Percentiles rank a stretch among this genome's conserved stretches.
These are phyloP conservation scores for Achroia grisella DNA, from an alignment of 1,140 invertebrate genomes.

Conservation along the genomic window DNA sequence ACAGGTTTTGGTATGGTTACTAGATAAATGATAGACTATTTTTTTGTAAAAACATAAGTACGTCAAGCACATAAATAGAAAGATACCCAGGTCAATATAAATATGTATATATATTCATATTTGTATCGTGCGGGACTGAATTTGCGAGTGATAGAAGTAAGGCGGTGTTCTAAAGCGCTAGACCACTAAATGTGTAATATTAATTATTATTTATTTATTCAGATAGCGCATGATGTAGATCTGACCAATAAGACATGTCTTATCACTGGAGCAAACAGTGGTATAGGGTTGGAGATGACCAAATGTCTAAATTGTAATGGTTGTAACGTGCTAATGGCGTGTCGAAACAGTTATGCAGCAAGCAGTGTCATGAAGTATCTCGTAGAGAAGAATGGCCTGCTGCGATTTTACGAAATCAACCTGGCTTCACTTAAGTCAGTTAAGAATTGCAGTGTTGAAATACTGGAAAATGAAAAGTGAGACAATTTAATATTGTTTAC, in stretches of 20 bases:
- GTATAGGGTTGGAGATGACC: conserved; percentile 95
- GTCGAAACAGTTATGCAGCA: conserved; percentile 50
- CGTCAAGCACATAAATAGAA: too few species aligned
- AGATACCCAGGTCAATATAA: background rate
- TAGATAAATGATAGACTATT: too few species aligned
- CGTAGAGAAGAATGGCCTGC: conserved; percentile 25
- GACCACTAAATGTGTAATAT: too few species aligned
- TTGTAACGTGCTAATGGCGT: conserved; percentile 76
- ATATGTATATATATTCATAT: background rate
- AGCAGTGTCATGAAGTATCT: conserved; percentile 28
- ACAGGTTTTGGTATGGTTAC: too few species aligned
- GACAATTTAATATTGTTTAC: too few species aligned
- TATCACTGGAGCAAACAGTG: conserved; percentile 92
- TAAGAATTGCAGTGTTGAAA: conserved; percentile 36
- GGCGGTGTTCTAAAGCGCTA: too few species aligned
- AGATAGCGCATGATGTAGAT: conserved; percentile 87
- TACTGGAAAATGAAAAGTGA: conserved; percentile 40
- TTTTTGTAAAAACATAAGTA: too few species aligned
- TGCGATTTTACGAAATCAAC: conserved; percentile 40
- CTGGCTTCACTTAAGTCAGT: conserved; percentile 51
- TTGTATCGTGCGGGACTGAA: too few species aligned
- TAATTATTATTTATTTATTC: conserved; percentile 13
- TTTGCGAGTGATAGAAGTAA: too few species aligned
- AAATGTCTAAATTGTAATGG: conserved; percentile 87
- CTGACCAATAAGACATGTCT: conserved; percentile 85